These are phyloP conservation scores for Leptobrachium leishanense DNA, from an alignment of 2,113 vertebrate genomes.

Conservation along the genomic window DNA sequence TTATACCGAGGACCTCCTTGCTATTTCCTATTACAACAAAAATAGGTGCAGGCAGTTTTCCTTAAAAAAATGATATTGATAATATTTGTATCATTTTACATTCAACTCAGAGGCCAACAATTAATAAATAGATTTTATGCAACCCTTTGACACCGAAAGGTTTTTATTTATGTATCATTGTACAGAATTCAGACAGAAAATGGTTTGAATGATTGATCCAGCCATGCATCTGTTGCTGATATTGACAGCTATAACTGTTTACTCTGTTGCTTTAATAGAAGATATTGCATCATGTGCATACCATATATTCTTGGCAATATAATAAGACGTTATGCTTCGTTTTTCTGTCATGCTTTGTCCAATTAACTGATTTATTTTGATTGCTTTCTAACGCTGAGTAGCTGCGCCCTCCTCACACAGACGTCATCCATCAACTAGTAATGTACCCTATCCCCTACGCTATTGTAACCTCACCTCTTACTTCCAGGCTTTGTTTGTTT, in stretches of 20 bases:
- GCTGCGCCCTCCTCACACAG: background rate
- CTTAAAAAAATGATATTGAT: no score
- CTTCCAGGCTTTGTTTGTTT: conserved; percentile 24
- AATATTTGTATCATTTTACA: no score
- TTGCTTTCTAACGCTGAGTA: conserved; percentile 39
- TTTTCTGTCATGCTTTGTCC: conserved; percentile 9
- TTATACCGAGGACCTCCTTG: no score
- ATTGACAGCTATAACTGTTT: background rate
- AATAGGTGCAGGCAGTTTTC: no score
- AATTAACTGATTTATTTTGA: conserved; percentile 31
- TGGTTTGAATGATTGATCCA: no score
- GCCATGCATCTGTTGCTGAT: no score
- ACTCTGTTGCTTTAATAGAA: background rate
- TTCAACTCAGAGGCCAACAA: no score
- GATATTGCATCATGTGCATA: background rate
- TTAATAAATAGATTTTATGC: no score
- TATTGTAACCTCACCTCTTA: conserved; percentile 37
- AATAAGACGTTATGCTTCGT: conserved; percentile 12
- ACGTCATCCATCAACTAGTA: conserved; percentile 12
- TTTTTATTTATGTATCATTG: no score
- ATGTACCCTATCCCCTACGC: background rate
- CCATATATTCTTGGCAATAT: background rate
- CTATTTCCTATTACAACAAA: no score
- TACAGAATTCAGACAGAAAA: no score
- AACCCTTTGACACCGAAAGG: no score